Evolutionary conservation across 2,888 invertebrate species (phyloP), one percentile per base, ranked within the genome.

Genomic region (Druceiella hillmani): DNA sequence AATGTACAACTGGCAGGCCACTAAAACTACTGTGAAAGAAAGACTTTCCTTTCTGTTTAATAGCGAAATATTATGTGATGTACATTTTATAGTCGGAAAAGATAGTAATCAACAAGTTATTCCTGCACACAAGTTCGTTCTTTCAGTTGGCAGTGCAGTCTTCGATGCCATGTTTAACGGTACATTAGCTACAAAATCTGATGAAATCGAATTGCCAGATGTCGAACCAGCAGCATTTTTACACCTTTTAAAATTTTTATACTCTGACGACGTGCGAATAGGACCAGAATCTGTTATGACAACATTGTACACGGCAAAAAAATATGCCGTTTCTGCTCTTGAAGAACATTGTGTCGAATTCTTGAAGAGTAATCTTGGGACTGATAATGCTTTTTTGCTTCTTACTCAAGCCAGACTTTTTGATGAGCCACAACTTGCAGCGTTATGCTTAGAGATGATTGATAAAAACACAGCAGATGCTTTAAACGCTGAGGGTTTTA

Each of bases 81-180:
- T 89, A 3, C 81, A 80, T 52, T 89, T 89, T 52, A 68, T 85
- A 24, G 87, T 89, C 10, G 87, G 88, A 2, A 78, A 80, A 51
- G 83, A 79, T 29, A 74, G 70, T 0, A 76, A 76, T 42, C 76
- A 77, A 44, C 79, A 81, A 56, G 69, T 81, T 9, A 82, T 89
- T 44, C 86, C 87, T 1, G 88, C 88, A 0, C 87, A 87, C 52
- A 84, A 79, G 58, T 83, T 89, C 53, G 82, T 90, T 1, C 59
- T 90, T 20, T 84, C 86, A 0, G 82, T 86, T 5, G 87, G 88
- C 2, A 87, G 87, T 54, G 86, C 86, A 0, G 89, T 90, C 2
- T 90, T 90, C 57, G 87, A 89, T 59, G 87, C 86, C 4, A 84
- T 89, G 83, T 89, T 90, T 54, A 86, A 87, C 55, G 86, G 88